phyloP scores from a whole-genome alignment of 2,113 vertebrate genomes.

The Tyto alba region DNA sequence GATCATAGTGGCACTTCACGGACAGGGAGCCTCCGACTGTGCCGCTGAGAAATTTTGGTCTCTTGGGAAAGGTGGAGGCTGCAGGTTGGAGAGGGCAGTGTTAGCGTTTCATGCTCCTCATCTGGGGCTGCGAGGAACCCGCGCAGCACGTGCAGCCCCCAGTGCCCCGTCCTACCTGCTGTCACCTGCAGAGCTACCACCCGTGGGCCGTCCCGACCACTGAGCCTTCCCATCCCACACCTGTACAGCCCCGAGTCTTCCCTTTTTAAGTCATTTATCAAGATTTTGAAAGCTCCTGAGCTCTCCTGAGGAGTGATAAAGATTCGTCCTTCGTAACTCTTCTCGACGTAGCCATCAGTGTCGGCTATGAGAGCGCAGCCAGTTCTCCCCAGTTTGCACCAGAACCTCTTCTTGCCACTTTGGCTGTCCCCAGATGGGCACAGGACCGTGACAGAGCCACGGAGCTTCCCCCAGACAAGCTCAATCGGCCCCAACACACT shows the following conservation, averaged over 20 bases:
- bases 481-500: rapidly evolving
- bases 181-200: conserved; percentile 22
- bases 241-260: conserved; percentile 43
- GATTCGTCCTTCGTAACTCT: background rate
- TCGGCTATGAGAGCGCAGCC: background rate
- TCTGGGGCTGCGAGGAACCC: rapidly evolving
- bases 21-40: background rate
- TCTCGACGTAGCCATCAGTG: background rate
- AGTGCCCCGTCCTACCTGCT: background rate
- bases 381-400: conserved; percentile 27
- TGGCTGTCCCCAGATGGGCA: background rate
- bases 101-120: background rate
- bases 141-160: background rate
- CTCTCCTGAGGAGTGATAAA: background rate
- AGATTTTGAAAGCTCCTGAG: conserved; percentile 25
- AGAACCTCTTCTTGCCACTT: background rate
- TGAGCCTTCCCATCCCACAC: background rate
- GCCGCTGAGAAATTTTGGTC: background rate
- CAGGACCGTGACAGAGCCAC: background rate
- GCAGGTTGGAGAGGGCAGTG: background rate
- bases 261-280: conserved; percentile 24
- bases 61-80: background rate
- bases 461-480: background rate
- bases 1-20: background rate
- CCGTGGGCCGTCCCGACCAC: rapidly evolving